Percentiles rank a stretch among this genome's conserved stretches.
Evolutionary conservation across 1,140 invertebrate genomes (phyloP).

Genomic region (Papilio aristodemus): DNA sequence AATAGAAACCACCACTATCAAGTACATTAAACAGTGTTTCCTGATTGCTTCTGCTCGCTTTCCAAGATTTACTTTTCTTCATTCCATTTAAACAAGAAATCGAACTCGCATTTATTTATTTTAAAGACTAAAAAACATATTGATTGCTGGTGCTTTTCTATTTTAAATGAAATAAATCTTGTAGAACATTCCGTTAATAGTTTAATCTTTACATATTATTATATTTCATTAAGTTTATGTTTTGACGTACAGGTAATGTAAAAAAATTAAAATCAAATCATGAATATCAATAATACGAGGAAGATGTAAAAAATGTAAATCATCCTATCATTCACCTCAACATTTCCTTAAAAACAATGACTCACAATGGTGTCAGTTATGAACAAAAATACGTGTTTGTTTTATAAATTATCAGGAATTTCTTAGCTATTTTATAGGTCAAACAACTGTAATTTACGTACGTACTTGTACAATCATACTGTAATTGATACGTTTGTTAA

Average conservation of each 20-base stretch:
- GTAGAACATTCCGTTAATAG: no score
- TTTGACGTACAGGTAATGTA: no score
- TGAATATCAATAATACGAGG: no score
- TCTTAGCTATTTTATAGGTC: not conserved
- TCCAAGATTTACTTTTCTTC: conserved; percentile 13
- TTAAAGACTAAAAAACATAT: not conserved
- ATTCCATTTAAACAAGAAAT: conserved; percentile 19
- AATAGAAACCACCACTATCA: not conserved
- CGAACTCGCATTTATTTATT: conserved; percentile 21
- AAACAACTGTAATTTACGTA: not conserved
- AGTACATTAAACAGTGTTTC: not conserved
- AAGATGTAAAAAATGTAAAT: not conserved
- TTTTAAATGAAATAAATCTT: not conserved
- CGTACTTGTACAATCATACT: not conserved
- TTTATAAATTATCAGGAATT: conserved; percentile 1
- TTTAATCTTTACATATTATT: no score
- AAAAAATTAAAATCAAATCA: no score
- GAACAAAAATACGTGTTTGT: not conserved
- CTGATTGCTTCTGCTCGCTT: conserved; percentile 27
- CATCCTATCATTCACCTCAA: not conserved
- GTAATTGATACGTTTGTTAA: not conserved
- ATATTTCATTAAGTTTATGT: no score
- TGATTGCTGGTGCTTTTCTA: not conserved
- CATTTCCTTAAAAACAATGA: not conserved
- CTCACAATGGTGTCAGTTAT: not conserved